These are phyloP conservation scores for Tiaroga cobitis DNA, from an alignment of 2,797 vertebrate species.

Conservation along the genomic window DNA sequence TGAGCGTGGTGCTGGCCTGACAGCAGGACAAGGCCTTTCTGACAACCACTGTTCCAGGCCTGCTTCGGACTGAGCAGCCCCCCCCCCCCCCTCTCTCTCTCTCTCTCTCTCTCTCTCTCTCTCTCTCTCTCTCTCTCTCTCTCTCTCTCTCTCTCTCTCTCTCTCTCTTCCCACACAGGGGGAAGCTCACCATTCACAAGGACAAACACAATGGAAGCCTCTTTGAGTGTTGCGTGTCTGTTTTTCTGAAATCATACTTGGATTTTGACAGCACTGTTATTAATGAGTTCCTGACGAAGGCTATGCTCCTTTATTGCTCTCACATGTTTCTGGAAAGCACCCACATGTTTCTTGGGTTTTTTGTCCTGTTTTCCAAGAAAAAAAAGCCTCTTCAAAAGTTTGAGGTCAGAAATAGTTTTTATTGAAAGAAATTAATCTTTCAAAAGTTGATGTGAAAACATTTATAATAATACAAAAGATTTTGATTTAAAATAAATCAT, in stretches of 20 bases:
- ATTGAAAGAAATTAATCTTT: not conserved
- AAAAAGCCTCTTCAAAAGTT: not conserved
- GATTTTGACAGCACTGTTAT: conserved; percentile 55
- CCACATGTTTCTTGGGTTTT: not conserved
- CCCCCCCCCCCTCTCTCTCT: not conserved
- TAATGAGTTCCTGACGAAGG: conserved; percentile 48
- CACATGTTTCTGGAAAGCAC: not conserved
- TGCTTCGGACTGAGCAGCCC: conserved; percentile 39
- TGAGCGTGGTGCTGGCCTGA: conserved; percentile 71
- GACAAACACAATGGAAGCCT: conserved; percentile 58
- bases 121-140: not conserved
- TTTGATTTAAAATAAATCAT: not conserved
- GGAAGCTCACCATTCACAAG: conserved; percentile 53
- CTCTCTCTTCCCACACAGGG: conserved; percentile 17
- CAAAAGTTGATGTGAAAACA: not conserved
- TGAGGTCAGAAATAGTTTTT: not conserved
- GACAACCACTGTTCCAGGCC: conserved; percentile 68
- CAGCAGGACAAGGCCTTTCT: conserved; percentile 68
- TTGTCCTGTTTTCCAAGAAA: not conserved
- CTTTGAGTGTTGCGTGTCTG: conserved; percentile 43
- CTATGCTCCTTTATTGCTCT: conserved; percentile 48
- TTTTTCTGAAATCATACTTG: conserved; percentile 60
- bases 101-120: not conserved
- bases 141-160: not conserved
- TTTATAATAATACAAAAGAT: not conserved